Conservation (phyloP, 2,888 invertebrate species). For the Asteroscopus sphinx region DNA sequence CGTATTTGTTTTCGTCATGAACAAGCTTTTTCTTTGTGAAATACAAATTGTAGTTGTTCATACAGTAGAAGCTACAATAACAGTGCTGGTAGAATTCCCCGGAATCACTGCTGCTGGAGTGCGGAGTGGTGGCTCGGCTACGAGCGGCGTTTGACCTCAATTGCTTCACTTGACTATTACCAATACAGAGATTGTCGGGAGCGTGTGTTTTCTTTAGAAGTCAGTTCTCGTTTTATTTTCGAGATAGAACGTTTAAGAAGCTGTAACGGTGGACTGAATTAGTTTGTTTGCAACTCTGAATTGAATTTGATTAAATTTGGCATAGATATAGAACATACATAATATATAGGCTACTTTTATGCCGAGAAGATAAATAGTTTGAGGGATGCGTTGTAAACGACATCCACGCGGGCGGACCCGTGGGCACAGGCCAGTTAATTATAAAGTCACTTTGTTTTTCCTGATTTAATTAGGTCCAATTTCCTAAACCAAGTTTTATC, state of each 20-base stretch:
- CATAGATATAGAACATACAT: no score
- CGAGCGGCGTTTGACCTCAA: conserved; percentile 9
- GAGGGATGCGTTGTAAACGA: no score
- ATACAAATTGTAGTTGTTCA: neutral
- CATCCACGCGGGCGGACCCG: no score
- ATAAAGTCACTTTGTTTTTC: no score
- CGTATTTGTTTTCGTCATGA: conserved; percentile 2
- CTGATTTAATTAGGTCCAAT: no score
- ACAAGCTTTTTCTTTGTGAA: neutral
- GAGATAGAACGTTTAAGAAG: neutral
- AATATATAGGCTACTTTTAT: no score
- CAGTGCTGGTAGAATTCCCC: neutral
- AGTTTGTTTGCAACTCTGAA: no score
- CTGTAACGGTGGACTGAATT: no score
- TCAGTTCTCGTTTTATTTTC: neutral
- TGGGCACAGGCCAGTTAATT: no score
- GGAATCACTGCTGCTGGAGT: neutral
- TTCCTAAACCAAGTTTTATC: no score
- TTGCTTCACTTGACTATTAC: conserved; percentile 15
- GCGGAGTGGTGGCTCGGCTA: neutral
- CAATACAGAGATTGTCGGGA: neutral
- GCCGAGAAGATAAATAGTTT: no score
- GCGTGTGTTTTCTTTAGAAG: neutral
- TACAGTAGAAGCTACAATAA: neutral
- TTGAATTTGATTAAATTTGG: no score